These are phyloP conservation scores for Gymnobelideus leadbeateri DNA, from an alignment of 2,113 vertebrate species.

Conservation along the genomic window DNA sequence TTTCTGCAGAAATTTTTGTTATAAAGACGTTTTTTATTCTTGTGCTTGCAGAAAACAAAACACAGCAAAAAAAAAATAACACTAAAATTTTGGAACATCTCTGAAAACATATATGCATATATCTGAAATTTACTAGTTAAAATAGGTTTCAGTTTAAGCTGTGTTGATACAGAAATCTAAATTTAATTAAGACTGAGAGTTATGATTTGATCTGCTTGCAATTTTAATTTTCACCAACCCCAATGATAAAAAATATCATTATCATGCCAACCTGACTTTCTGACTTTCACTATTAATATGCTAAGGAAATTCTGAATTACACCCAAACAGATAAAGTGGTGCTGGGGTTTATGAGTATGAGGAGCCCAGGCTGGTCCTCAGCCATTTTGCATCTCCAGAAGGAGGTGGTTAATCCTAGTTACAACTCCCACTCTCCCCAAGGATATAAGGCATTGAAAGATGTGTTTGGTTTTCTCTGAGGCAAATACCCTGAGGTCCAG, in stretches of 20 bases:
- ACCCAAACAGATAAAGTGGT: conserved; percentile 20
- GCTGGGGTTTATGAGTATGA: background rate
- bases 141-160: background rate
- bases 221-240: background rate
- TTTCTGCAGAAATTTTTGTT: background rate
- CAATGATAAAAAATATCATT: background rate
- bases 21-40: background rate
- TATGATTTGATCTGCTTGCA: background rate
- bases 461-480: background rate
- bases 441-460: background rate
- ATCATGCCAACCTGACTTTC: background rate
- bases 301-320: conserved; percentile 4
- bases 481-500: no score
- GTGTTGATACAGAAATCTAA: background rate
- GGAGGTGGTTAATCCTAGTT: background rate
- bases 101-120: background rate
- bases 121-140: background rate
- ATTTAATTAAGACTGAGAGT: background rate
- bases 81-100: background rate
- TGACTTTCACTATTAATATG: background rate
- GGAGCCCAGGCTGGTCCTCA: background rate
- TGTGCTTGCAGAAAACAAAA: background rate
- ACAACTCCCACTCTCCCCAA: background rate
- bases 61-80: background rate
- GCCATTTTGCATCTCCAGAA: background rate